phyloP scores from a whole-genome alignment of 37 sponge, comb jelly and placozoan species.

The Dysidea cf. avara region DNA sequence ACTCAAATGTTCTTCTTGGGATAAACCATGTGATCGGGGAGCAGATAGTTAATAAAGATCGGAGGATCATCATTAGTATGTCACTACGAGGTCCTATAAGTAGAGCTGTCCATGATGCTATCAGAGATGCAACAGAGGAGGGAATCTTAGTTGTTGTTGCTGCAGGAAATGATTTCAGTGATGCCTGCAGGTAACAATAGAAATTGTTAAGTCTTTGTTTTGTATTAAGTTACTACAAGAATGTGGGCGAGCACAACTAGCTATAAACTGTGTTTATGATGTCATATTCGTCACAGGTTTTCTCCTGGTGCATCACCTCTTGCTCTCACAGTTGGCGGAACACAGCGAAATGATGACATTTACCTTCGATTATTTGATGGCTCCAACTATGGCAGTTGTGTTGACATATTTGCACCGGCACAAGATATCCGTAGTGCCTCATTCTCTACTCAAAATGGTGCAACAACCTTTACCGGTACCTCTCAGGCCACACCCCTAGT shows the following conservation, averaged over 20 bases:
- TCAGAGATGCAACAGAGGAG: background rate
- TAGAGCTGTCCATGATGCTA: conserved; percentile 43
- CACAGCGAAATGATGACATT: conserved; percentile 38
- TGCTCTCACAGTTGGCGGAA: conserved; percentile 66
- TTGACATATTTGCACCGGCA: conserved; percentile 76
- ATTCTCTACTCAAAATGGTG: conserved; percentile 22
- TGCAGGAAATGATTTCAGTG: conserved; percentile 53
- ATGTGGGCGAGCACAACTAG: too few relatives aligned
- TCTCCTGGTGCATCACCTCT: conserved; percentile 32
- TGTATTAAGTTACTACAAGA: too few relatives aligned
- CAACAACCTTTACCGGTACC: conserved; percentile 50
- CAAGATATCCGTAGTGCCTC: conserved; percentile 49
- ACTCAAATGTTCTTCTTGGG: conserved; percentile 44
- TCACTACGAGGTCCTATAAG: conserved; percentile 56
- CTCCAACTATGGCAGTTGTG: conserved; percentile 66
- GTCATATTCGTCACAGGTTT: too few relatives aligned
- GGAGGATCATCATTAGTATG: conserved; percentile 47
- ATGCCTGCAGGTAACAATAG: conserved; percentile 21
- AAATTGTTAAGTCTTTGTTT: too few relatives aligned
- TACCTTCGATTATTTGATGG: conserved; percentile 24
- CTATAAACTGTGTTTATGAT: too few relatives aligned
- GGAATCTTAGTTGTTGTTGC: conserved; percentile 55
- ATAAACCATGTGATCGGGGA: conserved; percentile 28
- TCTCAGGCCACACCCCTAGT: conserved; percentile 66
- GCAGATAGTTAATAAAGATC: background rate